Conservation (phyloP, 2,797 vertebrate species). For the Acestrorhynchus altus region DNA sequence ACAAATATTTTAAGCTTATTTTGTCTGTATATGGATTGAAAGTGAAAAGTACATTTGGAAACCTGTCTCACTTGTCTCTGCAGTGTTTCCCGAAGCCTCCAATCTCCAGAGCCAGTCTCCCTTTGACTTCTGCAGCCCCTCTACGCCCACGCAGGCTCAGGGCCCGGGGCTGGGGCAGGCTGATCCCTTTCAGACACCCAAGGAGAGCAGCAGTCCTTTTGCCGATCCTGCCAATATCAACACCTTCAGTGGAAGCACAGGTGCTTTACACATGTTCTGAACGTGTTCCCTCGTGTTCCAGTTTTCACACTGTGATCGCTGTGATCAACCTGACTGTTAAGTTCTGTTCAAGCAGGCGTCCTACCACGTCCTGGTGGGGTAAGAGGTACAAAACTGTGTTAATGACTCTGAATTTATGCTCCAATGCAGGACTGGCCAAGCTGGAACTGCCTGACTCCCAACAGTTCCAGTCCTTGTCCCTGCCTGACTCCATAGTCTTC, state of each 20-base stretch:
- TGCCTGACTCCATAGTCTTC: constrained; percentile 83
- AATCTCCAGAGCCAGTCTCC: constrained; percentile 78
- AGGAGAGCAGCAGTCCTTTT: constrained; percentile 77
- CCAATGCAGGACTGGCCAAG: constrained; percentile 81
- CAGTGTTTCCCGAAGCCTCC: constrained; percentile 73
- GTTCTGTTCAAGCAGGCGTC: neutral
- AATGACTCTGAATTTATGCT: neutral
- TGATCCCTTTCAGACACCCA: constrained; percentile 76
- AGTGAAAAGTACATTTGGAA: too few species aligned
- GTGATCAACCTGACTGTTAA: neutral
- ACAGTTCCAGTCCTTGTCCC: constrained; percentile 82
- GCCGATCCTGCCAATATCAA: constrained; percentile 76
- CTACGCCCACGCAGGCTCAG: constrained; percentile 75
- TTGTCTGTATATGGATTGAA: too few species aligned
- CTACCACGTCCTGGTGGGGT: neutral
- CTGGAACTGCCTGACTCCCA: constrained; percentile 84
- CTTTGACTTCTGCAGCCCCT: constrained; percentile 82
- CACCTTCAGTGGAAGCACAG: constrained; percentile 78
- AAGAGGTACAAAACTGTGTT: neutral
- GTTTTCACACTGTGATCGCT: neutral
- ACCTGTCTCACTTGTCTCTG: constrained; percentile 1
- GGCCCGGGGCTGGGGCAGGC: constrained; percentile 67
- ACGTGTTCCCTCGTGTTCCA: neutral
- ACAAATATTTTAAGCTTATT: too few species aligned
- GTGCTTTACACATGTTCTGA: constrained; percentile 59